These are phyloP conservation scores for Tupaia chinensis DNA, from an alignment of 2,113 vertebrate species.

Conservation along the genomic window DNA sequence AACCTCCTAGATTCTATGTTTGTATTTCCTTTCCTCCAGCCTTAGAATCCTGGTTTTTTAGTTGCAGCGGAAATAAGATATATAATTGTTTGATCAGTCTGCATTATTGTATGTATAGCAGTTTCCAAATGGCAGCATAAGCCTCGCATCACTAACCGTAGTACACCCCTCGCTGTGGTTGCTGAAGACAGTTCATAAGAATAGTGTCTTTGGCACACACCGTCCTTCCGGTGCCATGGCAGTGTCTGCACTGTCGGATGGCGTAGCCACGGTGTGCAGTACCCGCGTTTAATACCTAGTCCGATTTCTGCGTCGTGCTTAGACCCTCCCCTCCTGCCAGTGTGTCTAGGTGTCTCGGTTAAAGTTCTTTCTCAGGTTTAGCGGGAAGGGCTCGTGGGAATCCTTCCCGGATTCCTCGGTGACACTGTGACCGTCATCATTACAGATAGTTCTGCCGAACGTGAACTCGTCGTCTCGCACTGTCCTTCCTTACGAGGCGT, in stretches of 20 bases:
- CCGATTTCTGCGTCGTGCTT: background rate
- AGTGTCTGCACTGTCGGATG: background rate
- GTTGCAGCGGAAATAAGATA: background rate
- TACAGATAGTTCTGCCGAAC: slow-evolving; percentile 7
- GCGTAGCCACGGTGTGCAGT: background rate
- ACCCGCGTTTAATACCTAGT: background rate
- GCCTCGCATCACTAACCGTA: background rate
- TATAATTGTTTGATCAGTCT: background rate
- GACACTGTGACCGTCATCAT: background rate
- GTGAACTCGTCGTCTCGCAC: background rate
- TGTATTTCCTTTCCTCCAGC: background rate
- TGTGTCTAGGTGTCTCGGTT: background rate
- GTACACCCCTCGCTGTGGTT: background rate
- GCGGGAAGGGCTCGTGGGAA: background rate
- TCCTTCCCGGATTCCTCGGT: background rate
- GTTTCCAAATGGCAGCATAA: background rate
- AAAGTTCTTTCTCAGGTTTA: background rate
- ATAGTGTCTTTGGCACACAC: background rate
- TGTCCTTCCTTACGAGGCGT: slow-evolving; percentile 44
- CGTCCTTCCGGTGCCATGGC: background rate
- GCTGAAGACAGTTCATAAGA: background rate
- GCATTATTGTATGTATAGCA: background rate
- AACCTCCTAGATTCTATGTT: background rate
- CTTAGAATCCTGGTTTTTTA: background rate
- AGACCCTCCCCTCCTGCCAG: background rate